Conservation (phyloP, 2,113 vertebrate genomes). For the Actinemys pallida region DNA sequence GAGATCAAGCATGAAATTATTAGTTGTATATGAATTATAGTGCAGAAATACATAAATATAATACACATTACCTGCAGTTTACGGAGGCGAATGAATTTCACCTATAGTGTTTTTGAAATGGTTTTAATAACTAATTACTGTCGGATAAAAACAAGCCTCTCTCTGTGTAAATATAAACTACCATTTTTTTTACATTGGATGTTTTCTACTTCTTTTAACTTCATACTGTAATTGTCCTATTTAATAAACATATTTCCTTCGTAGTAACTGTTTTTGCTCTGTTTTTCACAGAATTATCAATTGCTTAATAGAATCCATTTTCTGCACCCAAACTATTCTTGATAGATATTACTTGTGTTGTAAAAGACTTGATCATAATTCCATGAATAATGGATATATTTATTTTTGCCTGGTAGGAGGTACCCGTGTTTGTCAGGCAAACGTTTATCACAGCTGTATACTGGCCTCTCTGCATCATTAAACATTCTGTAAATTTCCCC, state of each 20-base stretch:
- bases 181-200: background rate
- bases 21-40: background rate
- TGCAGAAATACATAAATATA: background rate
- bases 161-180: background rate
- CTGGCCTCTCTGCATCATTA: conserved; percentile 16
- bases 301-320: background rate
- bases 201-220: background rate
- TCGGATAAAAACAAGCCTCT: background rate
- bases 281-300: background rate
- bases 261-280: background rate
- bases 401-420: conserved; percentile 26
- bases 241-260: background rate
- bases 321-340: background rate
- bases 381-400: background rate
- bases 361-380: background rate
- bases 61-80: background rate
- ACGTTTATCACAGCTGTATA: background rate
- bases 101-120: background rate
- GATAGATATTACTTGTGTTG: background rate
- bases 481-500: background rate
- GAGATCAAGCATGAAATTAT: conserved; percentile 2
- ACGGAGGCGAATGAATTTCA: background rate
- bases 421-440: background rate
- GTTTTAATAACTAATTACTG: background rate
- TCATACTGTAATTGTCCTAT: background rate